phyloP scores from a whole-genome alignment of 2,113 vertebrate genomes.

The Esox niger region DNA sequence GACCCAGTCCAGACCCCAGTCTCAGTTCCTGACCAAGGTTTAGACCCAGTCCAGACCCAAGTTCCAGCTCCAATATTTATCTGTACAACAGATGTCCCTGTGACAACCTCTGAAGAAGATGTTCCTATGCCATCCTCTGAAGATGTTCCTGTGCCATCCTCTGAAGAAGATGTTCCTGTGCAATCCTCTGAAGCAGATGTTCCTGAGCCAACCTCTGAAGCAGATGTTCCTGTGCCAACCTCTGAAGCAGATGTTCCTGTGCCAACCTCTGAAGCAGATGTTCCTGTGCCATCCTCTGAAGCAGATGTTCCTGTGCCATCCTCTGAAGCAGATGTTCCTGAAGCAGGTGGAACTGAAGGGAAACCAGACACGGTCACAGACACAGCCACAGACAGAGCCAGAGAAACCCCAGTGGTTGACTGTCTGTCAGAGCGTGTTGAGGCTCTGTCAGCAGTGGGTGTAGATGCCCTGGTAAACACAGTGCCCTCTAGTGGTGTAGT shows the following conservation, averaged over 20 bases:
- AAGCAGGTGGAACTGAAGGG: neutral
- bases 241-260: neutral
- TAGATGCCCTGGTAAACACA: neutral
- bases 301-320: neutral
- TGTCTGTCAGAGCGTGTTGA: too few relatives aligned
- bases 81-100: neutral
- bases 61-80: neutral
- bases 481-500: slow-evolving; percentile 2
- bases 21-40: neutral
- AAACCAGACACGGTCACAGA: neutral
- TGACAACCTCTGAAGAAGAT: neutral
- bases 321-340: neutral
- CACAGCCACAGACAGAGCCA: too few relatives aligned
- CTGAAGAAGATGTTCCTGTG: neutral
- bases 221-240: neutral
- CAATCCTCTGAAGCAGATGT: too few relatives aligned
- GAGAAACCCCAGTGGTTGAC: too few relatives aligned
- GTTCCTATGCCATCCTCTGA: neutral
- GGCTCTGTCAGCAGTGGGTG: too few relatives aligned
- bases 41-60: neutral
- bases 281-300: too few relatives aligned
- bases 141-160: neutral
- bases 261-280: neutral
- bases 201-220: neutral
- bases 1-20: neutral